Percentiles rank a stretch among this genome's conserved stretches.
Conservation (phyloP, 2,888 invertebrate species). For the Drosophila phalerata region DNA sequence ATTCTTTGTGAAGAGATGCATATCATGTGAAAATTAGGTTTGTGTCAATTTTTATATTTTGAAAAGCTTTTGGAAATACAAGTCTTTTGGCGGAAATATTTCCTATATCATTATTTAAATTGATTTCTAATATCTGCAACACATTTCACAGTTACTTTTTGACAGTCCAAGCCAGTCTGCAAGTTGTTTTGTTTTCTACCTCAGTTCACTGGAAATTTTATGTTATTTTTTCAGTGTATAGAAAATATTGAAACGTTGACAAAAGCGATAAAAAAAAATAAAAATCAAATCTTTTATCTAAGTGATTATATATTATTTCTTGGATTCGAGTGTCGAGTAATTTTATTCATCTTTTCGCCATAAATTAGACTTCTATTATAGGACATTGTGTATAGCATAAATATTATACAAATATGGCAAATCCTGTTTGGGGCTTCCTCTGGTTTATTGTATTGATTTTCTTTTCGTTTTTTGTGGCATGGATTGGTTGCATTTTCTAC, state of each 20-base stretch:
- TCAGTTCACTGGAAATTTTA: not conserved
- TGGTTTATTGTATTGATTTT: slow-evolving; percentile 22
- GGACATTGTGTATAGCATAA: not conserved
- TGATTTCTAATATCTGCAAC: too few relatives aligned
- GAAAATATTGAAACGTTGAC: not conserved
- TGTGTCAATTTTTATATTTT: too few relatives aligned
- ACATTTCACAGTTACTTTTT: not conserved
- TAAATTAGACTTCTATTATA: not conserved
- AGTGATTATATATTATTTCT: too few relatives aligned
- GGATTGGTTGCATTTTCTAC: slow-evolving; percentile 13
- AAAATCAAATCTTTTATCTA: not conserved
- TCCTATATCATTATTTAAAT: too few relatives aligned
- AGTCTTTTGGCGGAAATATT: too few relatives aligned
- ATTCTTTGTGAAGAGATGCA: too few relatives aligned
- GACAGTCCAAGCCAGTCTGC: not conserved
- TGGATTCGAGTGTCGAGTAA: not conserved
- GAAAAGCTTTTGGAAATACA: too few relatives aligned
- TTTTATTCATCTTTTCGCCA: not conserved
- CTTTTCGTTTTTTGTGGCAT: slow-evolving; percentile 18
- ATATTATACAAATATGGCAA: slow-evolving; percentile 8
- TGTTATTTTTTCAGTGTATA: not conserved
- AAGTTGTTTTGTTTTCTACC: too few relatives aligned
- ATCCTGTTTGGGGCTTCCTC: slow-evolving; percentile 10
- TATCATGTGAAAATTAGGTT: too few relatives aligned
- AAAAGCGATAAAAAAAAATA: not conserved